Conservation (phyloP, 1,140 invertebrate species). For the Drosophila santomea region DNA sequence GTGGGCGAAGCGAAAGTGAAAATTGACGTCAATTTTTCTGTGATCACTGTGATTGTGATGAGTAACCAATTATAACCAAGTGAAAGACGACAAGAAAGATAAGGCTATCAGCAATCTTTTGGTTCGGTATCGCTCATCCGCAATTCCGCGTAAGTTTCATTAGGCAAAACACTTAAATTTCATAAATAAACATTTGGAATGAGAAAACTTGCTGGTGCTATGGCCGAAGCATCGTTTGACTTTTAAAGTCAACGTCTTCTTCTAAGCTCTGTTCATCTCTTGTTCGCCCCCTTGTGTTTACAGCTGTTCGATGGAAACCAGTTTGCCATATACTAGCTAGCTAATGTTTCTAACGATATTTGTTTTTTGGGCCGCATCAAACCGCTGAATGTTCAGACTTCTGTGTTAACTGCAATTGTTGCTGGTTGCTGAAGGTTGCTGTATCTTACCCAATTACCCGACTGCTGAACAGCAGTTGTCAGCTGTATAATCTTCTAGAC, state of each 20-base stretch:
- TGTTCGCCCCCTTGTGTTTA: slow-evolving; percentile 44
- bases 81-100: slow-evolving; percentile 23
- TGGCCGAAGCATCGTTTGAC: slow-evolving; percentile 53
- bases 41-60: slow-evolving; percentile 18
- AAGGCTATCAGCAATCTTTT: slow-evolving; percentile 33
- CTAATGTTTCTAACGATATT: slow-evolving; percentile 52
- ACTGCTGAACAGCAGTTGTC: slow-evolving; percentile 26
- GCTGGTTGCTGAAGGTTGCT: slow-evolving; percentile 26
- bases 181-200: slow-evolving; percentile 47
- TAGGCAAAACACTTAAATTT: slow-evolving; percentile 32
- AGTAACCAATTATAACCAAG: slow-evolving; percentile 13
- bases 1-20: slow-evolving; percentile 44
- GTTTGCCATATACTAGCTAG: slow-evolving; percentile 48
- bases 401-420: slow-evolving; percentile 15
- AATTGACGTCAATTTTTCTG: slow-evolving; percentile 14
- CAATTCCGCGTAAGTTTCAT: slow-evolving; percentile 43
- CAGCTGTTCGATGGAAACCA: slow-evolving; percentile 73
- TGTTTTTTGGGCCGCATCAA: slow-evolving; percentile 53
- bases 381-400: slow-evolving; percentile 44
- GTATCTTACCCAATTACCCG: slow-evolving; percentile 20
- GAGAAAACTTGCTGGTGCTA: slow-evolving; percentile 2
- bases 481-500: slow-evolving; percentile 11
- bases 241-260: slow-evolving; percentile 39
- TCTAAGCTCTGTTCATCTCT: slow-evolving; percentile 19
- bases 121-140: slow-evolving; percentile 4